Conservation (phyloP, 1,140 invertebrate genomes). For the Myzus persicae region DNA sequence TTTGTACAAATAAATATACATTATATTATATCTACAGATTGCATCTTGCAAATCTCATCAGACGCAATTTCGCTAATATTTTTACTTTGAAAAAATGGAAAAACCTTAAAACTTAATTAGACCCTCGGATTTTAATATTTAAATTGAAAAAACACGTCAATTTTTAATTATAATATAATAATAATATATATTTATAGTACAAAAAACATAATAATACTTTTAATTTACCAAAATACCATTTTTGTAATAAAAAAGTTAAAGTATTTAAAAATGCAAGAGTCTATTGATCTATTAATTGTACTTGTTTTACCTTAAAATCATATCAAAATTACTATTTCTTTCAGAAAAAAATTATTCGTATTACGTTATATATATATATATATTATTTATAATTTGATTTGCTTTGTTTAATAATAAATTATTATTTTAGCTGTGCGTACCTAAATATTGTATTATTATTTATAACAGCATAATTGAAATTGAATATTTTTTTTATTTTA, state of each 20-base stretch:
- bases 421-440: background rate
- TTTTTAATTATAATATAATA: no score
- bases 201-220: background rate
- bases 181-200: no score
- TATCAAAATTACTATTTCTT: background rate
- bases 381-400: background rate
- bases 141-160: no score
- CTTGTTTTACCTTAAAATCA: background rate
- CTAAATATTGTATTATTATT: background rate
- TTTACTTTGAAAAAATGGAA: background rate
- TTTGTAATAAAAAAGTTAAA: background rate
- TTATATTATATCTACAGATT: background rate
- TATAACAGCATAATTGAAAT: background rate
- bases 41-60: no score
- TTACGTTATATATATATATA: no score
- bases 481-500: background rate
- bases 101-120: background rate
- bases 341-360: no score
- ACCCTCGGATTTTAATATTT: background rate
- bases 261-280: background rate
- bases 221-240: background rate
- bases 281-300: background rate
- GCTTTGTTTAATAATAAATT: background rate
- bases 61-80: no score
- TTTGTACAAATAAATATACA: background rate